These are phyloP conservation scores for Bos indicus DNA, from an alignment of 2,113 vertebrate genomes.

Conservation along the genomic window DNA sequence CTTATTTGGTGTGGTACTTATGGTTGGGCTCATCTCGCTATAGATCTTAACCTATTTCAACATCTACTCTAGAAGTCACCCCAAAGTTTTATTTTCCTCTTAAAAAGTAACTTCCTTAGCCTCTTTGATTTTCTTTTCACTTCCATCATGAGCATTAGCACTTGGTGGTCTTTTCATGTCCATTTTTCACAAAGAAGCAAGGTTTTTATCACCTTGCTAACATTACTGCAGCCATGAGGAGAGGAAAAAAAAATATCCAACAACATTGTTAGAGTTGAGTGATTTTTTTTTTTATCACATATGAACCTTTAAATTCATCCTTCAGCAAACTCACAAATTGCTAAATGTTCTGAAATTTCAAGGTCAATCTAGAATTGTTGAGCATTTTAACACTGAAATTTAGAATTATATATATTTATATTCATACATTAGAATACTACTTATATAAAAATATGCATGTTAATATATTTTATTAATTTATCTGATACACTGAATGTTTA, in stretches of 20 bases:
- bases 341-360: background rate
- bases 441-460: background rate
- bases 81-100: background rate
- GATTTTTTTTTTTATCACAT: background rate
- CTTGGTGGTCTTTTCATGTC: background rate
- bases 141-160: background rate
- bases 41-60: background rate
- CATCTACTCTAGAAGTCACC: background rate
- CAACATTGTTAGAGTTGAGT: background rate
- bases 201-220: background rate
- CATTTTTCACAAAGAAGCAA: background rate
- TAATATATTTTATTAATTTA: background rate
- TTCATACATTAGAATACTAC: background rate
- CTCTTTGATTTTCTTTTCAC: background rate
- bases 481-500: background rate
- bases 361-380: background rate
- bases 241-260: background rate
- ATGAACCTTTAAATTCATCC: background rate
- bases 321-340: background rate
- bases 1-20: background rate
- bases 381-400: background rate
- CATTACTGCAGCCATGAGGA: background rate
- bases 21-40: background rate
- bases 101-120: background rate
- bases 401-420: background rate